phyloP scores from a whole-genome alignment of 2,888 invertebrate species.

The Agriopis leucophaearia region DNA sequence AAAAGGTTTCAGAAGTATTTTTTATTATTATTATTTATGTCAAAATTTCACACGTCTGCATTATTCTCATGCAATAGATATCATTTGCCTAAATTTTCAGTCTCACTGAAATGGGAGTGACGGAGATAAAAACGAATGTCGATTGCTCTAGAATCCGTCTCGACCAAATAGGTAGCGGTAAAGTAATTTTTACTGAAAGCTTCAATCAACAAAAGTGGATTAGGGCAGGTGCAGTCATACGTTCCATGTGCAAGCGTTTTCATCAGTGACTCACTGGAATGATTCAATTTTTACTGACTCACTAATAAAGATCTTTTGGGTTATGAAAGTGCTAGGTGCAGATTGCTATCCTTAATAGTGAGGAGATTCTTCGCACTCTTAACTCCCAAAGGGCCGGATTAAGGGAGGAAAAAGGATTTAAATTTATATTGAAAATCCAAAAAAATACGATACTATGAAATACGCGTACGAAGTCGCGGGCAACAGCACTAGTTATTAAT shows the following conservation, averaged over 20 bases:
- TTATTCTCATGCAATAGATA: background rate
- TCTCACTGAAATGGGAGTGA: background rate
- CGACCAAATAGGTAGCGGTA: background rate
- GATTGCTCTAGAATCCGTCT: background rate
- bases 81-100: background rate
- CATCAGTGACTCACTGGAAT: constrained; percentile 7
- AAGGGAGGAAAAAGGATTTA: no score
- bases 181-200: background rate
- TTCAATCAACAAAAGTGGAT: constrained; percentile 33
- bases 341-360: no score
- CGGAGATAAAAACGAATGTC: background rate
- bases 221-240: constrained; percentile 4
- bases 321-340: constrained; percentile 10
- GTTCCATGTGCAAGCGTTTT: constrained; percentile 8
- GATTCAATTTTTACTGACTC: background rate
- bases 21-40: background rate
- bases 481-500: no score
- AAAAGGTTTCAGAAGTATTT: background rate
- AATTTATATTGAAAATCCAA: no score
- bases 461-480: no score
- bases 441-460: no score
- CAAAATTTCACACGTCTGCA: background rate
- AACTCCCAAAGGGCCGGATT: no score
- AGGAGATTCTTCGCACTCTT: no score
- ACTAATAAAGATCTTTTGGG: constrained; percentile 1